Evolutionary conservation across 2,113 vertebrate genomes (phyloP).

Genomic region (Gobius niger): DNA sequence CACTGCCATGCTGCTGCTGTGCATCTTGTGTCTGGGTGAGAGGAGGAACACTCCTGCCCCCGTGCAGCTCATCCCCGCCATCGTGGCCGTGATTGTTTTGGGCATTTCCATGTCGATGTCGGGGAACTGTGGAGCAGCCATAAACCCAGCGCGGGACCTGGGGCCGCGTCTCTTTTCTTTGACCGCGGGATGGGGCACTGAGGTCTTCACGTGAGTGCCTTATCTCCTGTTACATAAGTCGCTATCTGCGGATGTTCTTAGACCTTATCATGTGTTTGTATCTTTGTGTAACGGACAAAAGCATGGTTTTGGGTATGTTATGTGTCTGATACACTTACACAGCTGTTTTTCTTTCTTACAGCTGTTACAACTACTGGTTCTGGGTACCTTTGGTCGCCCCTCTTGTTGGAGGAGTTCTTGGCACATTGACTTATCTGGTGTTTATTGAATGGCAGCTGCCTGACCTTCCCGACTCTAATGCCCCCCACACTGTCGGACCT

Average conservation of each 20-base stretch:
- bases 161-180: constrained; percentile 86
- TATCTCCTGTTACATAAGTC: background rate
- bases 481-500: background rate
- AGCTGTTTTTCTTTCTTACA: constrained; percentile 22
- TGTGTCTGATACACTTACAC: too few species aligned
- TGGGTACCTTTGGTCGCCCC: constrained; percentile 78
- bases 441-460: constrained; percentile 79
- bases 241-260: background rate
- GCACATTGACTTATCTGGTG: constrained; percentile 63
- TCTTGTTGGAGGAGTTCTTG: constrained; percentile 60
- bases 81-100: constrained; percentile 75
- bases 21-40: constrained; percentile 77
- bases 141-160: constrained; percentile 86
- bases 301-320: too few species aligned
- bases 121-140: constrained; percentile 80
- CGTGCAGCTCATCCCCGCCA: constrained; percentile 73
- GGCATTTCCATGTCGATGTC: constrained; percentile 80
- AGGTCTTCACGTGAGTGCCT: constrained; percentile 80
- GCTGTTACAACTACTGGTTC: constrained; percentile 79
- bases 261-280: background rate
- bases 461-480: constrained; percentile 47
- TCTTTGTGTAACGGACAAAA: too few species aligned
- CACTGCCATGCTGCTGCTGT: constrained; percentile 75
- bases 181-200: constrained; percentile 83
- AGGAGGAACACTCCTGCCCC: constrained; percentile 77